Percentiles rank a stretch among this genome's conserved stretches.
These are phyloP conservation scores for Apolygus lucorum DNA, from an alignment of 1,140 invertebrate genomes.

Conservation along the genomic window DNA sequence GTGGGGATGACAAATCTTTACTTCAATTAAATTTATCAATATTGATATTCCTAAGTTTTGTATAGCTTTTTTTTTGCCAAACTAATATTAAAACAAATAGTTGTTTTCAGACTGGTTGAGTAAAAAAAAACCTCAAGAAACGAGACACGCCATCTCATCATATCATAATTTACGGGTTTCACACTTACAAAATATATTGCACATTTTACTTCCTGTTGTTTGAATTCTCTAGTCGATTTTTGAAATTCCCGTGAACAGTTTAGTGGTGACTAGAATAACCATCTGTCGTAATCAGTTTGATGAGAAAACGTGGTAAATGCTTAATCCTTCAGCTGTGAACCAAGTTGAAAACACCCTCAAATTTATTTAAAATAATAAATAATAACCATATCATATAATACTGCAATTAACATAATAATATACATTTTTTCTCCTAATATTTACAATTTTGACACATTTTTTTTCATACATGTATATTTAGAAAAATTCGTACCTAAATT, in stretches of 20 bases:
- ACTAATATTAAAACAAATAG: too few relatives aligned
- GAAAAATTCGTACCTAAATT: conserved; percentile 26
- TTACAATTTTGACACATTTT: conserved; percentile 26
- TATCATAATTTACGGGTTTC: too few relatives aligned
- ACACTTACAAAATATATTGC: too few relatives aligned
- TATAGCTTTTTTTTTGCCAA: too few relatives aligned
- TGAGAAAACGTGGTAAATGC: background rate
- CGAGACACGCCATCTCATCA: too few relatives aligned
- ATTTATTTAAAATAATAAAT: background rate
- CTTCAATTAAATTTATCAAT: too few relatives aligned
- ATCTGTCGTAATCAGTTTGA: background rate
- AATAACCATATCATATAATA: conserved; percentile 18
- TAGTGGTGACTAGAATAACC: background rate
- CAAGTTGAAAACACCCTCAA: background rate
- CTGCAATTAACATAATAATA: conserved; percentile 29
- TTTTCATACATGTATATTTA: background rate
- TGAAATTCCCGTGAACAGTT: background rate
- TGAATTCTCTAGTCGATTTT: background rate
- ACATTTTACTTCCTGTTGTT: too few relatives aligned
- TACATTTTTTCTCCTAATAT: conserved; percentile 24
- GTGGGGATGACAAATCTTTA: too few relatives aligned
- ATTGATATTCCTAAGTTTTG: too few relatives aligned
- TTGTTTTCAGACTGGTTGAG: too few relatives aligned
- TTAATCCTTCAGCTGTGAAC: background rate
- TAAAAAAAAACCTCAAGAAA: too few relatives aligned